A percentile compares a stretch with the other conserved stretches of the same genome.
These are phyloP conservation scores for Hemistola chrysoprasaria DNA, from an alignment of 2,888 invertebrate species.

Conservation along the genomic window DNA sequence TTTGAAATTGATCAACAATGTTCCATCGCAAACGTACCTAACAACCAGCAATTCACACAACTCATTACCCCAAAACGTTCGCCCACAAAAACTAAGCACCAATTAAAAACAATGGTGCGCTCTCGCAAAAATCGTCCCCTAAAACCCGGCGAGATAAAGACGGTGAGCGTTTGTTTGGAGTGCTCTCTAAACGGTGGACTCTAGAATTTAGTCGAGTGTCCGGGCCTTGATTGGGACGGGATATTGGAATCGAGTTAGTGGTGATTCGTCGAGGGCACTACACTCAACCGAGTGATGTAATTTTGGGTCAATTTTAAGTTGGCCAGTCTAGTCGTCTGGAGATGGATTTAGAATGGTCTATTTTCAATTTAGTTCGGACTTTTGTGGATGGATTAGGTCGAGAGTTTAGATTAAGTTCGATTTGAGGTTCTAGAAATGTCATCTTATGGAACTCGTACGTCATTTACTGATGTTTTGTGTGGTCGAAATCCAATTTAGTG, in stretches of 20 bases:
- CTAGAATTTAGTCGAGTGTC: conserved; percentile 57
- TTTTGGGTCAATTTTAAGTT: conserved; percentile 30
- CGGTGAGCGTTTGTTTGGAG: conserved; percentile 39
- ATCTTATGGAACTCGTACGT: too few species aligned
- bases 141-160: conserved; percentile 40
- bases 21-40: conserved; percentile 23
- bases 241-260: conserved; percentile 64
- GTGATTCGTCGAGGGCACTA: conserved; percentile 37
- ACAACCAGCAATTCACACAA: conserved; percentile 31
- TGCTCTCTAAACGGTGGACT: conserved; percentile 43
- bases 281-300: conserved; percentile 29
- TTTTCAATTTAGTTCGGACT: conserved; percentile 13
- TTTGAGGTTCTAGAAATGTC: too few species aligned
- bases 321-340: conserved; percentile 23
- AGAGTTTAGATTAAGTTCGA: too few species aligned
- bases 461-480: too few species aligned
- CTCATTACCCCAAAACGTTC: conserved; percentile 47
- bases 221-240: conserved; percentile 59
- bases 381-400: not conserved
- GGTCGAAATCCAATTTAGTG: too few species aligned
- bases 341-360: conserved; percentile 12
- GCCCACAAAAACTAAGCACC: conserved; percentile 54
- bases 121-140: conserved; percentile 43
- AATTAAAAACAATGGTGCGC: conserved; percentile 61
- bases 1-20: too few species aligned